Conservation (phyloP, 2,113 vertebrate genomes). For the Stomatorhinus ivindoensis region DNA sequence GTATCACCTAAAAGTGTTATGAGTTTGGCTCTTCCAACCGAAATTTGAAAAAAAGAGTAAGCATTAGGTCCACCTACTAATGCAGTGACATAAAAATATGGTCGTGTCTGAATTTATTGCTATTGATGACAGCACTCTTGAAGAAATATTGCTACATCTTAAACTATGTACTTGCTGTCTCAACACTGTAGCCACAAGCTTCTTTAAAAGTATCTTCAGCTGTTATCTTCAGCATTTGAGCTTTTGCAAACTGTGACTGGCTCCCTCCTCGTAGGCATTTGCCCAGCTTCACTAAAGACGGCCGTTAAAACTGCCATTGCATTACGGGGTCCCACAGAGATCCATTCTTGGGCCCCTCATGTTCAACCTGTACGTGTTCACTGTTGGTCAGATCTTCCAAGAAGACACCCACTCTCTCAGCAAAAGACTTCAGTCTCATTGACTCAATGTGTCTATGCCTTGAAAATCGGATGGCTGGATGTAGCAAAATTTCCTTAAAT, state of each 20-base stretch:
- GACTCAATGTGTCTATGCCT: not conserved
- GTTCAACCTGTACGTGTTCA: not conserved
- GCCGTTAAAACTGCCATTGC: not conserved
- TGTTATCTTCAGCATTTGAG: not conserved
- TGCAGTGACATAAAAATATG: not conserved
- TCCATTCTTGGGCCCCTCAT: not conserved
- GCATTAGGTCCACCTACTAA: not conserved
- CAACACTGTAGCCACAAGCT: not conserved
- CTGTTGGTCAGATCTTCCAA: not conserved
- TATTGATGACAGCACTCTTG: not conserved
- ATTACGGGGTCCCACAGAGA: not conserved
- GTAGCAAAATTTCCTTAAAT: not conserved
- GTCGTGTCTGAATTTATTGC: not conserved
- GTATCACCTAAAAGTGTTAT: not conserved
- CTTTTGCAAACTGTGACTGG: not conserved
- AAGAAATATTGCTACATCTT: not conserved
- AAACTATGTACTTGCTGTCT: not conserved
- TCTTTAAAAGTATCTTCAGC: not conserved
- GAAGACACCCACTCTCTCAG: not conserved
- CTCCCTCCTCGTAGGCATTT: not conserved
- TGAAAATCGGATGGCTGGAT: not conserved
- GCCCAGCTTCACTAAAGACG: no score
- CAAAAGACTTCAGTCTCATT: not conserved
- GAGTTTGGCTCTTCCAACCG: not conserved
- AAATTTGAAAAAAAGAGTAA: not conserved